A percentile compares a stretch with the other conserved stretches of the same genome.
phyloP scores from a whole-genome alignment of 2,888 invertebrate species.

The Heteromyza rotundicornis region DNA sequence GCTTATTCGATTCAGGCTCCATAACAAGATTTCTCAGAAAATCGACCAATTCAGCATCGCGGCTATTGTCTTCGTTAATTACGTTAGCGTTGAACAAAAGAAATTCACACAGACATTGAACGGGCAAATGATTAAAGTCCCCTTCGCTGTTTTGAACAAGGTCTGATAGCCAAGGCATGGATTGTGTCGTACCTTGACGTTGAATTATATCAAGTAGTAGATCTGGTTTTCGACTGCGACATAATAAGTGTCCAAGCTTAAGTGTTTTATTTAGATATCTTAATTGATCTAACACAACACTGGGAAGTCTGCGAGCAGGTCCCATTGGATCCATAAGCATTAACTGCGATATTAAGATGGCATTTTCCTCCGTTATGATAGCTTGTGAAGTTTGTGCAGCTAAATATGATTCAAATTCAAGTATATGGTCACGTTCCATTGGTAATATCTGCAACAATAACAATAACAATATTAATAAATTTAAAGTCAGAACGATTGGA shows the following conservation, averaged over 20 bases:
- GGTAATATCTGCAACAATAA: slow-evolving; percentile 64
- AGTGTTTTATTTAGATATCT: slow-evolving; percentile 78
- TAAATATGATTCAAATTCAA: slow-evolving; percentile 90
- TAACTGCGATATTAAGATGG: slow-evolving; percentile 82
- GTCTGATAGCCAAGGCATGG: slow-evolving; percentile 97
- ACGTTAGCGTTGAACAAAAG: slow-evolving; percentile 74
- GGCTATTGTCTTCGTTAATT: slow-evolving; percentile 71
- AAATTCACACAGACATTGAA: slow-evolving; percentile 98
- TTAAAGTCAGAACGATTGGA: no score
- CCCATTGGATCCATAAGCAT: slow-evolving; percentile 87
- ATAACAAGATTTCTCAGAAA: slow-evolving; percentile 67
- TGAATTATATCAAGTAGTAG: slow-evolving; percentile 92
- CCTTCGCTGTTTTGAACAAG: slow-evolving; percentile 89
- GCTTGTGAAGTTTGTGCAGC: slow-evolving; percentile 89
- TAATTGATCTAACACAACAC: slow-evolving; percentile 77
- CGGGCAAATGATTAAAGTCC: slow-evolving; percentile 81
- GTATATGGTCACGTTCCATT: slow-evolving; percentile 77
- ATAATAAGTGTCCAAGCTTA: slow-evolving; percentile 86
- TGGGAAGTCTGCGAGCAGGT: slow-evolving; percentile 81
- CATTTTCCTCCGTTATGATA: slow-evolving; percentile 88
- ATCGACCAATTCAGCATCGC: slow-evolving; percentile 73
- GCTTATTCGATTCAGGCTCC: slow-evolving; percentile 64
- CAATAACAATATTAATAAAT: no score
- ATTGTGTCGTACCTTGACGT: slow-evolving; percentile 84
- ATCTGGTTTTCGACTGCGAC: slow-evolving; percentile 88